phyloP scores from a whole-genome alignment of 2,888 invertebrate genomes.

The Nomada fabriciana region DNA sequence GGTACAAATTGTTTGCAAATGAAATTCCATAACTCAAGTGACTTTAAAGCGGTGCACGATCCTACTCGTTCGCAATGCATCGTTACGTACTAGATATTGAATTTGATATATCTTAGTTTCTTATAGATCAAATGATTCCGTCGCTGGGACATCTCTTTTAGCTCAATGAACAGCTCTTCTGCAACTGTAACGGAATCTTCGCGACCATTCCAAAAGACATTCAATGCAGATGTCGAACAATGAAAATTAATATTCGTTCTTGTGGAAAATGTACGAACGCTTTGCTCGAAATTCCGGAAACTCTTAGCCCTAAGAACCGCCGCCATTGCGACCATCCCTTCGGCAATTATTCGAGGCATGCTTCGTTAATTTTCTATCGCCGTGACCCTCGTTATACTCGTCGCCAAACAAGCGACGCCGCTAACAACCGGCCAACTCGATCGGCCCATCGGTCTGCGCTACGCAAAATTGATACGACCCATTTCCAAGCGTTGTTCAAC shows the following conservation, averaged over 20 bases:
- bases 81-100: background rate
- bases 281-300: background rate
- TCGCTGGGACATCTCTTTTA: background rate
- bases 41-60: background rate
- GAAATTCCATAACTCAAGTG: background rate
- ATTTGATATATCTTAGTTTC: too few relatives aligned
- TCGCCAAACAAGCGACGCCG: slow-evolving; percentile 25
- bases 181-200: background rate
- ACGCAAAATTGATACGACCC: slow-evolving; percentile 46
- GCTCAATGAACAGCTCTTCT: background rate
- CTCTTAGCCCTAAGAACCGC: background rate
- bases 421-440: slow-evolving; percentile 30
- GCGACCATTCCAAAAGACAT: background rate
- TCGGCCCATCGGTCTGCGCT: slow-evolving; percentile 5
- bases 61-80: background rate
- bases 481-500: slow-evolving; percentile 31
- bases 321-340: background rate
- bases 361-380: slow-evolving; percentile 43
- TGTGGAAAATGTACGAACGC: background rate
- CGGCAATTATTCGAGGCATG: slow-evolving; percentile 21
- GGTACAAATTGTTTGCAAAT: background rate
- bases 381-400: slow-evolving; percentile 17
- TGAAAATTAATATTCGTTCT: background rate
- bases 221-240: background rate
- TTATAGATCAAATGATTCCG: too few relatives aligned